Conservation (phyloP, 2,888 invertebrate genomes). For the Chrysina gloriosa region DNA sequence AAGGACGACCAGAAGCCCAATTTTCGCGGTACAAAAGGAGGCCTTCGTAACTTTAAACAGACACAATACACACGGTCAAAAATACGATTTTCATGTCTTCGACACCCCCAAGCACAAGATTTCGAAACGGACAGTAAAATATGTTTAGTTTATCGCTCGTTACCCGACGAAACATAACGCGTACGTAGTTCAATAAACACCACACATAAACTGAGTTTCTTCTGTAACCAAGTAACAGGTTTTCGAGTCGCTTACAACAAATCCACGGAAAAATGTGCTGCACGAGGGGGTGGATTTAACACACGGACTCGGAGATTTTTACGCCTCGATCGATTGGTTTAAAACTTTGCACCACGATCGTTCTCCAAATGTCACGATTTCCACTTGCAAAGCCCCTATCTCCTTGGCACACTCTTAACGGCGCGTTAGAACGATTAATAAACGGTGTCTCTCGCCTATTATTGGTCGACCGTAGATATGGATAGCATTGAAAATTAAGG, state of each 20-base stretch:
- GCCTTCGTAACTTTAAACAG: too few relatives aligned
- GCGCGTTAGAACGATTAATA: neutral
- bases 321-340: neutral
- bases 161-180: neutral
- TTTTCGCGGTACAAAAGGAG: neutral
- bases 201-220: constrained; percentile 11
- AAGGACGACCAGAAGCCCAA: constrained; percentile 4
- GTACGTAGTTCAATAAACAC: constrained; percentile 26
- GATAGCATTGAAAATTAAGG: constrained; percentile 2
- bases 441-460: constrained; percentile 11
- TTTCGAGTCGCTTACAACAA: constrained; percentile 40
- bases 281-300: constrained; percentile 5
- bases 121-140: neutral
- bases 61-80: too few relatives aligned
- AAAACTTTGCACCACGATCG: neutral
- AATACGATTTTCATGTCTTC: too few relatives aligned
- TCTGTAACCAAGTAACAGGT: constrained; percentile 42
- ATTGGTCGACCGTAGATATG: constrained; percentile 10
- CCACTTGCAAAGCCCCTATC: neutral
- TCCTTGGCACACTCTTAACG: constrained; percentile 20
- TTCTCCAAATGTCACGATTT: neutral
- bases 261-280: constrained; percentile 11
- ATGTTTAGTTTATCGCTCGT: neutral
- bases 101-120: too few relatives aligned
- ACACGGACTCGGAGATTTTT: neutral